Evolutionary conservation across 2,797 vertebrate genomes (phyloP).

Genomic region (Pangasius larnaudii): DNA sequence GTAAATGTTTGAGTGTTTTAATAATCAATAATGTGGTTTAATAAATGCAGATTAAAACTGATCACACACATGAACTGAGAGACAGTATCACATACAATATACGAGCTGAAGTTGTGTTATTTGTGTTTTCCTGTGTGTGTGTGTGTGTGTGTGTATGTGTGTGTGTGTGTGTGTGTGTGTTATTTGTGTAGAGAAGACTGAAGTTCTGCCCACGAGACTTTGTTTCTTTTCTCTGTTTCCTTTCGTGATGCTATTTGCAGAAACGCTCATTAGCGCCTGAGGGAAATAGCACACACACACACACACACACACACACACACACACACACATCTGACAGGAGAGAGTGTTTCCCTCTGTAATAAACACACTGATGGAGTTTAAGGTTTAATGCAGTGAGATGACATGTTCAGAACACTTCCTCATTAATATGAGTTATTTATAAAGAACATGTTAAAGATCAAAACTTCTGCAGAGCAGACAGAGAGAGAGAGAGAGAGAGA

Average conservation of each 20-base stretch:
- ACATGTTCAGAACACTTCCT: background rate
- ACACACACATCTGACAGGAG: constrained; percentile 6
- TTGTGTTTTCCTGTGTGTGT: background rate
- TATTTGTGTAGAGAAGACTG: background rate
- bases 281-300: constrained; percentile 12
- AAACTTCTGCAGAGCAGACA: background rate
- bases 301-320: background rate
- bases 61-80: background rate
- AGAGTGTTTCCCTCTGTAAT: background rate
- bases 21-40: background rate
- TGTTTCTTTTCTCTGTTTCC: background rate
- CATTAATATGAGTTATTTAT: constrained; percentile 11
- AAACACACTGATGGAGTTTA: background rate
- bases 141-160: too few relatives aligned
- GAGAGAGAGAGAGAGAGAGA: background rate
- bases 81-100: background rate
- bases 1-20: background rate
- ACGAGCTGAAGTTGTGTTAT: background rate
- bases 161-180: background rate
- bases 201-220: background rate
- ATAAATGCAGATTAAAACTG: background rate
- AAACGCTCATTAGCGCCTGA: background rate
- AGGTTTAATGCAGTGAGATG: constrained; percentile 14
- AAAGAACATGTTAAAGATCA: background rate
- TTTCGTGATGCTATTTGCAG: constrained; percentile 7